Evolutionary conservation across 2,113 vertebrate genomes (phyloP).

Genomic region (Nyctibius bracteatus): DNA sequence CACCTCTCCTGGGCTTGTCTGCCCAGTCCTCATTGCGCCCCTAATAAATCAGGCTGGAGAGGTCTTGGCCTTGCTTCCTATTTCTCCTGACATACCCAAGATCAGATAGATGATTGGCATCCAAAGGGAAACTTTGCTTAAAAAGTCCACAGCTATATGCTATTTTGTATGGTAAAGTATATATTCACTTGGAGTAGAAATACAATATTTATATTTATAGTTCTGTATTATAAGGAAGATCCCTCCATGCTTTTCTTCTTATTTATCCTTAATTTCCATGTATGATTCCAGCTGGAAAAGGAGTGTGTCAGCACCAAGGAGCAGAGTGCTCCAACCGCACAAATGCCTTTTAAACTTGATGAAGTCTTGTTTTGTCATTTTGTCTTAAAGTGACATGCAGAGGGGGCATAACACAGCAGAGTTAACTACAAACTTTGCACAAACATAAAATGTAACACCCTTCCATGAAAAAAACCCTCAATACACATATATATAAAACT

Average conservation of each 20-base stretch:
- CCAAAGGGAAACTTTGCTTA: not conserved
- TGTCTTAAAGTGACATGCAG: not conserved
- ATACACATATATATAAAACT: not conserved
- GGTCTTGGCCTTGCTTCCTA: not conserved
- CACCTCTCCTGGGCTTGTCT: not conserved
- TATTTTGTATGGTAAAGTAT: not conserved
- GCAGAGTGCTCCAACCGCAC: not conserved
- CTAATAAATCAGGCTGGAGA: not conserved
- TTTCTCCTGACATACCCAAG: not conserved
- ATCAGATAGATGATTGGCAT: not conserved
- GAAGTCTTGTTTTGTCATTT: not conserved
- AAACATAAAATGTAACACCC: not conserved
- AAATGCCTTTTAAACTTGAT: not conserved
- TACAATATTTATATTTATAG: not conserved
- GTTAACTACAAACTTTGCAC: not conserved
- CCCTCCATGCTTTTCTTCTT: not conserved
- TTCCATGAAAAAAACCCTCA: not conserved
- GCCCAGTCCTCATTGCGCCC: accelerated
- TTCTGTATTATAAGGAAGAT: not conserved
- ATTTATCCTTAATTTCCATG: not conserved
- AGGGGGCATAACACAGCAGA: not conserved
- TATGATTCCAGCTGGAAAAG: not conserved
- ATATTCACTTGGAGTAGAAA: not conserved
- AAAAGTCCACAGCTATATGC: not conserved
- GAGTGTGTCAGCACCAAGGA: not conserved